Base-by-base conservation (phyloP, 2,113 vertebrate species). In the Athene noctua region DNA sequence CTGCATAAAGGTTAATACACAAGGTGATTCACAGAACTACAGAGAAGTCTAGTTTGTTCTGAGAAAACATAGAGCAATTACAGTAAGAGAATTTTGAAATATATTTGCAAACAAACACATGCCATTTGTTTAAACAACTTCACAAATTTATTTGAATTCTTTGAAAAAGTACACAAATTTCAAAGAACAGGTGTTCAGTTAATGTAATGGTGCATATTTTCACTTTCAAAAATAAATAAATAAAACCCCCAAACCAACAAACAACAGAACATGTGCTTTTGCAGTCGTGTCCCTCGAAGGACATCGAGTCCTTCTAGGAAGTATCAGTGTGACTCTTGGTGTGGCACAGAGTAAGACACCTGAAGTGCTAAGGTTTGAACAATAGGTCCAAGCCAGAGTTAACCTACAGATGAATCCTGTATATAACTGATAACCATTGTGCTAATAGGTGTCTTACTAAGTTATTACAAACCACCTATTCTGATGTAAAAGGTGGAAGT, bases 261-360 rank as follows among this genome's bases (percentile, higher is more conserved):
- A 62, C 20, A 14, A 0, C 17, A 40, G 32, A 42, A 54, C 32
- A 13, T 25, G 32, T 6, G 19, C 1, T 0, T 30, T 65, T 70
- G 42, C 51, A 58, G 15, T 5, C 70, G 13, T 5, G 8, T n/a
- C 10, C 13, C n/a, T 67, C 1, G 0, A 67, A 84, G 47, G 54
- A 47, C 51, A 21, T 32, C 6, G 68, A n/a, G 32, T n/a, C 51
- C 25, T 46, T 80, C 29, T 15, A 54, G 30, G 49, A 81, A 34
- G 29, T 21, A 9, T 27, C 32, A 58, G 36, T 65, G 25, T 14
- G 7, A 21, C 20, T 32, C 38, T 52, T 23, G 4, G 21, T 15
- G 8, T 6, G 27, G 44, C 22, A 67, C 13, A 23, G 32, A 68
- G 12, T 19, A 36, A 66, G 25, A 30, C 20, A 40, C 40, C 40